These are phyloP conservation scores for Amphipyra tragopoginis DNA, from an alignment of 2,888 invertebrate genomes.

Conservation along the genomic window DNA sequence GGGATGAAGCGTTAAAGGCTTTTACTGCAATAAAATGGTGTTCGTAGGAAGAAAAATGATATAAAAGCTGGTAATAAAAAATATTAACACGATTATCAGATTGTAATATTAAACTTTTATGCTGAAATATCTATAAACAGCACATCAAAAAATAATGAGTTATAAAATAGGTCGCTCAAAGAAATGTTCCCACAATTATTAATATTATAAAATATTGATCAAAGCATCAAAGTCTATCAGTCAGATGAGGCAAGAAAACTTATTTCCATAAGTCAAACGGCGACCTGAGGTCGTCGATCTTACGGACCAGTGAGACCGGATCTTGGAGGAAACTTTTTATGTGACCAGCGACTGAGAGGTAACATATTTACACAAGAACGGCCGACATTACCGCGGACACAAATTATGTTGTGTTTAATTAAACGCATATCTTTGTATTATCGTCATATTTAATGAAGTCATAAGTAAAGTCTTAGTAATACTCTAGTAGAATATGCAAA, in stretches of 20 bases:
- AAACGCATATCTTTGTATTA: constrained; percentile 40
- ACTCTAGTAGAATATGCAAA: constrained; percentile 10
- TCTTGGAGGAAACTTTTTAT: constrained; percentile 84
- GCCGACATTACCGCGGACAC: constrained; percentile 48
- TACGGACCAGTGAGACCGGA: constrained; percentile 85
- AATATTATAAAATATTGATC: constrained; percentile 63
- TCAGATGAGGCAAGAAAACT: constrained; percentile 81
- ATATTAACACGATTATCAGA: background rate
- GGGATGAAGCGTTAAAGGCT: too few relatives aligned
- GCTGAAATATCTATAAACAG: background rate
- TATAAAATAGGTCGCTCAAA: constrained; percentile 15
- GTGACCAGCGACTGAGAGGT: constrained; percentile 77
- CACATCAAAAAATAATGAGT: constrained; percentile 4
- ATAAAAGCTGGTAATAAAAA: background rate
- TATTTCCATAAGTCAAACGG: constrained; percentile 88
- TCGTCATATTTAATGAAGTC: constrained; percentile 21
- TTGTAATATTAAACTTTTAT: constrained; percentile 5
- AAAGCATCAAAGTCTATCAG: constrained; percentile 72
- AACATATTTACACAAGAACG: constrained; percentile 83
- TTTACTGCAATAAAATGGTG: constrained; percentile 2
- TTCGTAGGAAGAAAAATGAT: background rate
- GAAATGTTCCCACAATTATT: constrained; percentile 57
- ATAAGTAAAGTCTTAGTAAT: constrained; percentile 8
- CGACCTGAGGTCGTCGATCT: constrained; percentile 86
- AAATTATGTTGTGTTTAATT: constrained; percentile 61